Evolutionary conservation across 30 jellyfish, hydroid and myxozoan species (phyloP).

Genomic region (Mastigias papua): DNA sequence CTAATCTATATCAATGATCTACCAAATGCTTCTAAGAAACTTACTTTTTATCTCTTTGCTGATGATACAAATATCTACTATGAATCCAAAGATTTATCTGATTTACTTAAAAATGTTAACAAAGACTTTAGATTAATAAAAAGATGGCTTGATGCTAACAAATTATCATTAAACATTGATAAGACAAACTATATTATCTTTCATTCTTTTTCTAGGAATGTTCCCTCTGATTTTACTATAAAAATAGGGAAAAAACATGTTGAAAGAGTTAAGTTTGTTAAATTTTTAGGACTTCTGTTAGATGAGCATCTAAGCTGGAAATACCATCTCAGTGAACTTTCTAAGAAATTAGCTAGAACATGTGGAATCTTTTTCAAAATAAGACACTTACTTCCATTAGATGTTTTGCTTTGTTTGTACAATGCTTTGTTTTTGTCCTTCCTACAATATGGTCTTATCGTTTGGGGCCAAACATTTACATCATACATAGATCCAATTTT

Average conservation of each 20-base stretch:
- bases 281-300: constrained; percentile 14
- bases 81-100: constrained; percentile 4
- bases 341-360: constrained; percentile 33
- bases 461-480: too few relatives aligned
- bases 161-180: constrained; percentile 15
- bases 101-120: not conserved
- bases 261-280: constrained; percentile 8
- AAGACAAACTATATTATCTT: constrained; percentile 20
- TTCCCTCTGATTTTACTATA: not conserved
- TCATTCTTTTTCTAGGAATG: constrained; percentile 12
- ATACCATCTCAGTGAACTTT: constrained; percentile 57
- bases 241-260: constrained; percentile 3
- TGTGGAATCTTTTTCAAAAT: constrained; percentile 32
- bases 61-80: constrained; percentile 38
- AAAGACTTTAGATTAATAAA: not conserved
- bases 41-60: constrained; percentile 25
- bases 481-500: too few relatives aligned
- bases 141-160: constrained; percentile 36
- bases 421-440: constrained; percentile 15
- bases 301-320: constrained; percentile 68
- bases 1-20: constrained; percentile 21
- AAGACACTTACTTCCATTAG: constrained; percentile 61
- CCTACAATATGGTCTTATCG: too few relatives aligned
- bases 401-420: constrained; percentile 48
- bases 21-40: constrained; percentile 21